A percentile compares a stretch with the other conserved stretches of the same genome.
These are phyloP conservation scores for Lethocerus indicus DNA, from an alignment of 1,140 invertebrate genomes.

Conservation along the genomic window DNA sequence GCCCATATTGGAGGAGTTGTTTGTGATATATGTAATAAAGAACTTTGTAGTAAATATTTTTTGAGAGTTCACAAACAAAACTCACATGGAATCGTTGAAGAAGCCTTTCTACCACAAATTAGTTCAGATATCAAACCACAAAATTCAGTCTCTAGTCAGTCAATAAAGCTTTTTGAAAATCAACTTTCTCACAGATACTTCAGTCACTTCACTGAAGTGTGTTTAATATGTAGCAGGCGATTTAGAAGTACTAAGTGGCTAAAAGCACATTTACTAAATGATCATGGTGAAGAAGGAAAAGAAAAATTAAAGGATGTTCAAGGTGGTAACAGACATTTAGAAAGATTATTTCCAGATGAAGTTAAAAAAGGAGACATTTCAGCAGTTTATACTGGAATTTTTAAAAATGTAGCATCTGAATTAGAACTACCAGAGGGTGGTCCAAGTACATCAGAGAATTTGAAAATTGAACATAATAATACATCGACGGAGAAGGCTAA, in stretches of 20 bases:
- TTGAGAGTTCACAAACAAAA: conserved; percentile 93
- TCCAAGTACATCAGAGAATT: conserved; percentile 1
- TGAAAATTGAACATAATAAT: not conserved
- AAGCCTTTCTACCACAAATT: conserved; percentile 22
- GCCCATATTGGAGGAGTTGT: conserved; percentile 81
- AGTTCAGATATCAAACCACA: conserved; percentile 11
- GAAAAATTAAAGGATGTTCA: conserved; percentile 49
- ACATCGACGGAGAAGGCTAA: not conserved
- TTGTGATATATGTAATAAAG: conserved; percentile 94
- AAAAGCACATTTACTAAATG: conserved; percentile 70
- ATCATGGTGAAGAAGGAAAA: conserved; percentile 57
- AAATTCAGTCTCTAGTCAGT: conserved; percentile 4
- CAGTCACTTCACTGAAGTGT: conserved; percentile 57
- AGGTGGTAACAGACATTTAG: conserved; percentile 44
- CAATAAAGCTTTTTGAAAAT: conserved; percentile 12
- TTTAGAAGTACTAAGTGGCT: conserved; percentile 83
- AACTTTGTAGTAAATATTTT: conserved; percentile 95
- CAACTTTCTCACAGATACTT: conserved; percentile 33
- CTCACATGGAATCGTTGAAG: conserved; percentile 84
- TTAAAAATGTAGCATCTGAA: not conserved
- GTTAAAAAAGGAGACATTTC: conserved; percentile 7
- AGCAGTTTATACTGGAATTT: not conserved
- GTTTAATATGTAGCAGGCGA: conserved; percentile 68
- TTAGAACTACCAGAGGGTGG: not conserved
- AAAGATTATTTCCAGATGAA: not conserved